Base-by-base conservation (phyloP, 2,888 invertebrate species). In the Drosophila aldrichi region DNA sequence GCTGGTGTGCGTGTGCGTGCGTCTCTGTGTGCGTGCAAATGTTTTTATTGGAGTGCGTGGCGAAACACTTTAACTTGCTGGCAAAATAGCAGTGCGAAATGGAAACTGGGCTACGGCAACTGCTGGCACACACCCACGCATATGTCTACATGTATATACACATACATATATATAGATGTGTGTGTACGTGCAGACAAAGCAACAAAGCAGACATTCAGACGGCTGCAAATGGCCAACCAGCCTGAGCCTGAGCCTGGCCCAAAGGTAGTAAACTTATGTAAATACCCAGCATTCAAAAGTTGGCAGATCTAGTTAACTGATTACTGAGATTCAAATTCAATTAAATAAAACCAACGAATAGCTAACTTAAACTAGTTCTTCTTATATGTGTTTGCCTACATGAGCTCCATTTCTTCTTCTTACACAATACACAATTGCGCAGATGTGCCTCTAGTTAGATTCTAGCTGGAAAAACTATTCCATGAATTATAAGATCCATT, bases 1-100 rank as follows among this genome's bases (percentile, higher is more conserved):
- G n/a, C 25, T 18, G 52, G 43, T 44, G 18, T 14, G 49, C 1
- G 7, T 29, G 10, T 32, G 34, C 34, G 44, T 55, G 22, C n/a
- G 51, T 49, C 25, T 34, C 48, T 70, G 67, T 73, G 75, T 79
- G 85, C 82, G 86, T 81, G 90, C 75, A 77, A 74, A 82, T 83
- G 78, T 78, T 88, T 89, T 83, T 89, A 89, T 89, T 86, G 88
- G 74, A 88, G 88, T 89, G 89, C 88, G 86, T 88, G 86, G 90
- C 77, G 70, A 86, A 89, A 88, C 89, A 90, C 86, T 90, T 86
- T 74, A 89, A 78, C 86, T 88, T 80, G 56, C 71, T 68, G 56
- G 60, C 44, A 76, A 74, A 79, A 74, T 64, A 62, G 73, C 66
- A 60, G 46, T 62, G 65, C 68, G 60, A 68, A 76, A 79, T 65